Evolutionary conservation across 2,888 invertebrate genomes (phyloP).

Genomic region (Laothoe populi): DNA sequence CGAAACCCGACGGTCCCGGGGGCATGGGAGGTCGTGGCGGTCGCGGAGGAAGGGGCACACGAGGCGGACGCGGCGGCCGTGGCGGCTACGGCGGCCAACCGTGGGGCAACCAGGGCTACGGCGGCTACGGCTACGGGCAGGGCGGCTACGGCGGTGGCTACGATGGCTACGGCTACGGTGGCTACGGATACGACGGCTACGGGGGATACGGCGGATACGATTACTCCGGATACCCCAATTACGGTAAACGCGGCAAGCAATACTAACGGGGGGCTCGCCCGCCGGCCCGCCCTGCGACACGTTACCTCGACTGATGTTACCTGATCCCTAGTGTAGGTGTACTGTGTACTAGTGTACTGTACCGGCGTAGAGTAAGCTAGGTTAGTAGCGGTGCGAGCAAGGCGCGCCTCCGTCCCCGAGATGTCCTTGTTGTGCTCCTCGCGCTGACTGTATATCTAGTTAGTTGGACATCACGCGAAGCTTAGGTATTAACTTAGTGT

Average conservation of each 20-base stretch:
- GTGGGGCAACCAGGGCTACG: slow-evolving; percentile 87
- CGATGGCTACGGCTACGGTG: slow-evolving; percentile 90
- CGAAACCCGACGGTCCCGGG: slow-evolving; percentile 92
- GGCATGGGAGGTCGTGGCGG: slow-evolving; percentile 87
- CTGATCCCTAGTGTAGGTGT: slow-evolving; percentile 78
- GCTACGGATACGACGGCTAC: slow-evolving; percentile 90
- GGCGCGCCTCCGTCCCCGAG: slow-evolving; percentile 79
- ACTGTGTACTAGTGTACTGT: no score
- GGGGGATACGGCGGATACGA: slow-evolving; percentile 92
- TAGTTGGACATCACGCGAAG: slow-evolving; percentile 81
- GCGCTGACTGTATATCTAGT: slow-evolving; percentile 69
- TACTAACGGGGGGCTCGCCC: slow-evolving; percentile 70
- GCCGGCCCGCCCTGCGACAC: slow-evolving; percentile 80
- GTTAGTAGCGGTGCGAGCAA: slow-evolving; percentile 72
- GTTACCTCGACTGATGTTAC: slow-evolving; percentile 85
- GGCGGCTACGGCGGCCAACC: slow-evolving; percentile 88
- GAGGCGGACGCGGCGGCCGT: slow-evolving; percentile 89
- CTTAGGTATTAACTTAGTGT: slow-evolving; percentile 82
- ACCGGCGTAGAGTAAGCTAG: slow-evolving; percentile 71
- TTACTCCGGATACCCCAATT: slow-evolving; percentile 92
- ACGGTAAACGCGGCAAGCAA: slow-evolving; percentile 88
- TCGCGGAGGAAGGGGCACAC: slow-evolving; percentile 87
- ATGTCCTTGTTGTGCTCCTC: slow-evolving; percentile 62
- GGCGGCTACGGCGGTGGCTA: slow-evolving; percentile 89
- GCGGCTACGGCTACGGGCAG: slow-evolving; percentile 89